These are phyloP conservation scores for Accipiter cooperii DNA, from an alignment of 2,113 vertebrate genomes.

Conservation along the genomic window DNA sequence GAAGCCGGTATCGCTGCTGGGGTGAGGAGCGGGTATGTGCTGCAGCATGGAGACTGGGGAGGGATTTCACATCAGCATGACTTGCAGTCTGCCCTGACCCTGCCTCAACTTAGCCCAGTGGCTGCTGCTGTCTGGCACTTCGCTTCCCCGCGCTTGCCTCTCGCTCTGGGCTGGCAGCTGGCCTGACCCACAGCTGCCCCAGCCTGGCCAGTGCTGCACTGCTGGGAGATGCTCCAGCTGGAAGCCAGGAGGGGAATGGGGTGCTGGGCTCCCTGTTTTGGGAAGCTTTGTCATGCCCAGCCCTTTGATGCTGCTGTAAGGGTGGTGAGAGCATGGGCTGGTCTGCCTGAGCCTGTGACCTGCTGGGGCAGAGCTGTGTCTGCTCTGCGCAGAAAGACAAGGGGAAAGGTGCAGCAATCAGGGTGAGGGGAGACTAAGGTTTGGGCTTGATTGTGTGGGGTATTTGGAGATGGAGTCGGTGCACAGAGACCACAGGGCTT, in stretches of 20 bases:
- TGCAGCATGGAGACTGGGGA: background rate
- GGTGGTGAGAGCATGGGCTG: background rate
- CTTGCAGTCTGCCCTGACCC: slow-evolving; percentile 33
- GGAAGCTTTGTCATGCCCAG: background rate
- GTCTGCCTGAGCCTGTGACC: background rate
- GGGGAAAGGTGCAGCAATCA: accelerated
- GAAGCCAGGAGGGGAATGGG: background rate
- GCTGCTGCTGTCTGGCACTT: background rate
- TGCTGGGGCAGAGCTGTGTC: background rate
- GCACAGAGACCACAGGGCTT: accelerated
- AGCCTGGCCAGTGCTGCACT: background rate
- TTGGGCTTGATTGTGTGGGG: background rate
- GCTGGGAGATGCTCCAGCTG: background rate
- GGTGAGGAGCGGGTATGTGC: background rate
- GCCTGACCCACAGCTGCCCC: background rate
- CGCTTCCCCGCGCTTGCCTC: background rate
- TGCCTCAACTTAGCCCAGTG: background rate
- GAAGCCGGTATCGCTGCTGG: accelerated
- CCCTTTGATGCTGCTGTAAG: background rate
- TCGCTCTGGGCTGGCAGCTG: background rate
- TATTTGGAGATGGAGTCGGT: background rate
- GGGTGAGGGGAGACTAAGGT: background rate
- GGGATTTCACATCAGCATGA: slow-evolving; percentile 16
- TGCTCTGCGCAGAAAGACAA: accelerated
- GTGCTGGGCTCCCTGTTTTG: background rate